These are phyloP conservation scores for Torymus aiolomorphi DNA, from an alignment of 2,888 invertebrate genomes.

Conservation along the genomic window DNA sequence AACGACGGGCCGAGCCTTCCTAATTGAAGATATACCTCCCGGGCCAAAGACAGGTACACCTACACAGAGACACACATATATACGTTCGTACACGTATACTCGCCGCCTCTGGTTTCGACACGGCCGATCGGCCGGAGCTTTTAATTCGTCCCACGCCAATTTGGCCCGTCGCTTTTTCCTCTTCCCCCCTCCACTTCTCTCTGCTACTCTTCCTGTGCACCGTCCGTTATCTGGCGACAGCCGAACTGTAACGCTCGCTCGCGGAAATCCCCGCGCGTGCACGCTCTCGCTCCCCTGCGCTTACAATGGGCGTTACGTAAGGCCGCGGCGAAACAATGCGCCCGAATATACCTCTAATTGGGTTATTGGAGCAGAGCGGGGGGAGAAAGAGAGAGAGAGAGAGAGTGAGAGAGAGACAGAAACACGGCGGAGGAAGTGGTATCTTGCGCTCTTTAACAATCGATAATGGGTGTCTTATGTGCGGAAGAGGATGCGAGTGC, in stretches of 20 bases:
- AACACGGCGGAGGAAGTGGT: background rate
- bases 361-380: conserved; percentile 33
- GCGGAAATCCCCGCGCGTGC: background rate
- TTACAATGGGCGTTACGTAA: conserved; percentile 28
- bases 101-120: background rate
- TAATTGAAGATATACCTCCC: conserved; percentile 41
- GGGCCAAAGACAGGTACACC: conserved; percentile 5
- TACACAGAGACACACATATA: background rate
- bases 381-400: too few relatives aligned
- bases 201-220: background rate
- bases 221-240: conserved; percentile 3
- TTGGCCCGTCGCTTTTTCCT: background rate
- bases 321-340: conserved; percentile 24
- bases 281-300: too few relatives aligned
- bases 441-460: background rate
- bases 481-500: background rate
- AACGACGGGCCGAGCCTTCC: conserved; percentile 1
- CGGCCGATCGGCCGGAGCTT: conserved; percentile 3
- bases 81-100: background rate
- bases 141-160: conserved; percentile 36
- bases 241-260: background rate
- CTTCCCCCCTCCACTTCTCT: background rate
- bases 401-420: too few relatives aligned
- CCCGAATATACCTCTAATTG: conserved; percentile 47
- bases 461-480: conserved; percentile 1